Percentiles rank a stretch among this genome's conserved stretches.
Evolutionary conservation across 2,888 invertebrate species (phyloP).

Genomic region (Dryomyza anilis): DNA sequence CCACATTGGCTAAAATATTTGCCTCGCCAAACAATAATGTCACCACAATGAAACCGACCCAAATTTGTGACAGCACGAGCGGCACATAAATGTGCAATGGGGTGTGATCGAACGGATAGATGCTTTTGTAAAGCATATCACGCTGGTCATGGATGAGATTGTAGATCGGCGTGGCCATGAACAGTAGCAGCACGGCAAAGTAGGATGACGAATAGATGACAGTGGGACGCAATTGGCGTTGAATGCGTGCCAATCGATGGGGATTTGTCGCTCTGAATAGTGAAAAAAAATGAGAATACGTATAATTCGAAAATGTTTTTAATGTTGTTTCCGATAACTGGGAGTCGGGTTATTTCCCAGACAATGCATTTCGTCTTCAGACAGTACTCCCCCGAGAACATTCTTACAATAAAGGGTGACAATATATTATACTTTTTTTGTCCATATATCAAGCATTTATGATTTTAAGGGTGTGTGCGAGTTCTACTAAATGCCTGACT

Average conservation of each 20-base stretch:
- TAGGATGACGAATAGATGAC: slow-evolving; percentile 40
- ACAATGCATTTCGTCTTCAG: too few relatives aligned
- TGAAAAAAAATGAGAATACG: too few relatives aligned
- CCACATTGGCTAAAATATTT: slow-evolving; percentile 41
- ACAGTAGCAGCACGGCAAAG: slow-evolving; percentile 33
- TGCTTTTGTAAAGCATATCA: slow-evolving; percentile 42
- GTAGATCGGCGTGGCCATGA: slow-evolving; percentile 35
- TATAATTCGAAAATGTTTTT: too few relatives aligned
- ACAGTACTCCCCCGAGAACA: too few relatives aligned
- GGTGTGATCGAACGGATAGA: slow-evolving; percentile 35
- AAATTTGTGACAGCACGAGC: slow-evolving; percentile 39
- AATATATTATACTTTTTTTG: too few relatives aligned
- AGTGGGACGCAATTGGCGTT: slow-evolving; percentile 36
- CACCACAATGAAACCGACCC: slow-evolving; percentile 41
- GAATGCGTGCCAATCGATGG: slow-evolving; percentile 33
- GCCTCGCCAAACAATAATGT: slow-evolving; percentile 45
- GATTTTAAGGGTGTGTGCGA: too few relatives aligned
- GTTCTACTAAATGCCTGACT: too few relatives aligned
- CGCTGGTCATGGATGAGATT: slow-evolving; percentile 31
- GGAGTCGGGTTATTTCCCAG: too few relatives aligned
- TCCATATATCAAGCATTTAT: too few relatives aligned
- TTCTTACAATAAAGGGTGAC: too few relatives aligned
- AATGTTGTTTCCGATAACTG: too few relatives aligned
- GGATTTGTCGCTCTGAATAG: slow-evolving; percentile 34
- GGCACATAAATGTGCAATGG: slow-evolving; percentile 40